Percentiles rank a stretch among this genome's conserved stretches.
These are phyloP conservation scores for Drosophila quinaria DNA, from an alignment of 2,888 invertebrate species.

Conservation along the genomic window DNA sequence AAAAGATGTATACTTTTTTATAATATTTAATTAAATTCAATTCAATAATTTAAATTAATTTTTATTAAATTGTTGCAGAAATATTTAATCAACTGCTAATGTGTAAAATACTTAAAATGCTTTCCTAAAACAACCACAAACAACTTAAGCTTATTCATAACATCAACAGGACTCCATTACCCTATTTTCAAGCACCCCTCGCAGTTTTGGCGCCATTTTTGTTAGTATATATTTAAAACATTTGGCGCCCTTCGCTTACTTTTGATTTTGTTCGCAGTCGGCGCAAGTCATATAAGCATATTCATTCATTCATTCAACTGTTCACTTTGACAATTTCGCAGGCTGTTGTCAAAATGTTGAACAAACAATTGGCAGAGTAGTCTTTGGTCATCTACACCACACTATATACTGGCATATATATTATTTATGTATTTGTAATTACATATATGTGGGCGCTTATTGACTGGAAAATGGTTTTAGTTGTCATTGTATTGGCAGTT, in stretches of 20 bases:
- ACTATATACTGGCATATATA: background rate
- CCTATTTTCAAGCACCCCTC: background rate
- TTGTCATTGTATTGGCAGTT: slow-evolving; percentile 8
- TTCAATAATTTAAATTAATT: too few relatives aligned
- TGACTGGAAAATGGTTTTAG: slow-evolving; percentile 25
- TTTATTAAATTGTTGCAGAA: too few relatives aligned
- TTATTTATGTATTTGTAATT: slow-evolving; percentile 3
- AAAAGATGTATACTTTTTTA: background rate
- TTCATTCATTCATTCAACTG: slow-evolving; percentile 69
- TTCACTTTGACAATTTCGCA: slow-evolving; percentile 59
- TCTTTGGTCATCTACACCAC: slow-evolving; percentile 31
- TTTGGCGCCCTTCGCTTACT: slow-evolving; percentile 62
- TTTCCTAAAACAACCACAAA: background rate
- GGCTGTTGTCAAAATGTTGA: slow-evolving; percentile 65
- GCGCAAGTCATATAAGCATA: slow-evolving; percentile 41
- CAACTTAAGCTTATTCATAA: background rate
- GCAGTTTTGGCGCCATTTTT: slow-evolving; percentile 26
- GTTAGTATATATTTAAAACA: slow-evolving; percentile 35
- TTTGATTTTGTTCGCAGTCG: slow-evolving; percentile 36
- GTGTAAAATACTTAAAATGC: too few relatives aligned
- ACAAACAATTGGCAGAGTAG: slow-evolving; percentile 48
- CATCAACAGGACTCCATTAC: background rate
- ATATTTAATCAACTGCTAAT: too few relatives aligned
- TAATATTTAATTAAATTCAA: too few relatives aligned
- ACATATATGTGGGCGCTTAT: slow-evolving; percentile 23